Conservation (phyloP, 2,113 vertebrate species). For the Elgaria multicarinata region DNA sequence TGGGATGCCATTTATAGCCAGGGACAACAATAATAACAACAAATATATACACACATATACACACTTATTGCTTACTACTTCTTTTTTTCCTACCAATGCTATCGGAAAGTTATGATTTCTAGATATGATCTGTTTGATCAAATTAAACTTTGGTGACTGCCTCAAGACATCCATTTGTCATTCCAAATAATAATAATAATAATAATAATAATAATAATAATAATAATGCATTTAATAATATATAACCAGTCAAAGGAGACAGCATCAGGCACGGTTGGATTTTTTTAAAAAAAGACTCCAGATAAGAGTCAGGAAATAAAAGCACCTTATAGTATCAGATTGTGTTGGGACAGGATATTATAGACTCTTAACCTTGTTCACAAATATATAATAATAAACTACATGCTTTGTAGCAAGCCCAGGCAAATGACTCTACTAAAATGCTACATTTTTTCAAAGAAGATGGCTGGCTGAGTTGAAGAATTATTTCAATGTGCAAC, state of each 20-base stretch:
- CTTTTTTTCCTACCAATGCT: conserved; percentile 25
- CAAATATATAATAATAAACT: conserved; percentile 60
- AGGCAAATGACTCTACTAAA: conserved; percentile 47
- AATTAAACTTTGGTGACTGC: conserved; percentile 67
- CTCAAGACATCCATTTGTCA: conserved; percentile 66
- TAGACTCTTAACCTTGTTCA: conserved; percentile 51
- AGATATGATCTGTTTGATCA: conserved; percentile 63
- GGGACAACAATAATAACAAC: neutral
- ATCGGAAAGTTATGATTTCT: conserved; percentile 59
- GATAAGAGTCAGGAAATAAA: conserved; percentile 68
- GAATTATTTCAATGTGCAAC: neutral
- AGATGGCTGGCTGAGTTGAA: conserved; percentile 28
- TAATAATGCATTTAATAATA: conserved; percentile 55
- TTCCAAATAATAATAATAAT: conserved; percentile 53
- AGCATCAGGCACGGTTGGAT: conserved; percentile 47
- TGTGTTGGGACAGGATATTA: conserved; percentile 67
- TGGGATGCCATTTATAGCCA: neutral
- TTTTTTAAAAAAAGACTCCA: conserved; percentile 56
- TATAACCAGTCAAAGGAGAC: conserved; percentile 51
- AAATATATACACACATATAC: conserved; percentile 14
- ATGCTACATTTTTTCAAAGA: neutral
- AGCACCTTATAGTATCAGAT: conserved; percentile 60
- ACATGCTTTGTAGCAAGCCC: conserved; percentile 29
- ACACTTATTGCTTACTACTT: conserved; percentile 51
- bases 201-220: conserved; percentile 67